Percentiles rank a stretch among this genome's conserved stretches.
These are phyloP conservation scores for Lottia gigantea DNA, from an alignment of 2,888 invertebrate genomes.

Conservation along the genomic window DNA sequence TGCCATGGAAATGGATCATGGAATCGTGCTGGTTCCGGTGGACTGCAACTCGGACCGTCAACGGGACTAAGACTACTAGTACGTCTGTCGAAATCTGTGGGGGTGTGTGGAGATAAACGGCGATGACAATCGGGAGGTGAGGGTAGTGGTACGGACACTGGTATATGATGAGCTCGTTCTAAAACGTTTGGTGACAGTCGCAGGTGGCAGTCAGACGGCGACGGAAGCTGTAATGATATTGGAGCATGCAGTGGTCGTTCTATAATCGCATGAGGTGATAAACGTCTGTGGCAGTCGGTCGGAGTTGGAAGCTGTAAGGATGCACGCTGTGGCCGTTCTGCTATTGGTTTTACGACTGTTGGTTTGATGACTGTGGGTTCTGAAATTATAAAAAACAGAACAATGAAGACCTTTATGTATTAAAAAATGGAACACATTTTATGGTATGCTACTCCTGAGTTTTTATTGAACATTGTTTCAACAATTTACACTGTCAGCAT, in stretches of 20 bases:
- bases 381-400: no score
- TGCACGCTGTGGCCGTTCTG: not conserved
- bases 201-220: slow-evolving; percentile 21
- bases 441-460: no score
- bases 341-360: not conserved
- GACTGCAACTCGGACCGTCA: slow-evolving; percentile 14
- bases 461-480: no score
- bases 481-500: no score
- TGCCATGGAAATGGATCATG: slow-evolving; percentile 27
- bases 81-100: slow-evolving; percentile 3
- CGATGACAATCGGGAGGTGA: slow-evolving; percentile 22
- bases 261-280: slow-evolving; percentile 7
- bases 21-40: slow-evolving; percentile 21
- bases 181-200: slow-evolving; percentile 5
- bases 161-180: not conserved
- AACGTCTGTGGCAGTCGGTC: slow-evolving; percentile 18
- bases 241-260: not conserved
- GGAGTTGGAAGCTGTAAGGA: slow-evolving; percentile 16
- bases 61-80: slow-evolving; percentile 12
- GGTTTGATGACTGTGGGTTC: not conserved
- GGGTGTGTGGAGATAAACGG: slow-evolving; percentile 14
- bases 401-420: no score
- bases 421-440: no score
- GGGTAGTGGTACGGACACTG: slow-evolving; percentile 6
- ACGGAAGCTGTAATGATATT: slow-evolving; percentile 10